These are phyloP conservation scores for Conistra vaccinii DNA, from an alignment of 2,888 invertebrate species.

Conservation along the genomic window DNA sequence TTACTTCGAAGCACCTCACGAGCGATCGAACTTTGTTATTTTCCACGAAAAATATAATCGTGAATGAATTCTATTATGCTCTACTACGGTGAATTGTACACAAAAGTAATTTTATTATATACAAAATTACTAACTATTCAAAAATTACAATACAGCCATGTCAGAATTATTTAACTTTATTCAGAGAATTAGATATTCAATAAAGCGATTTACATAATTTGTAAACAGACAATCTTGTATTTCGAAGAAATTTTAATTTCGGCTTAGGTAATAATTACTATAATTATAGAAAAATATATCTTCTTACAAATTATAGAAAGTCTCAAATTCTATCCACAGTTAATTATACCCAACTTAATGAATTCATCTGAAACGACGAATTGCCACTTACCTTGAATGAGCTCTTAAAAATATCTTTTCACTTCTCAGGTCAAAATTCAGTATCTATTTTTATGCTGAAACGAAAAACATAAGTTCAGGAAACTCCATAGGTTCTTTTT, in stretches of 20 bases:
- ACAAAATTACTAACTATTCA: slow-evolving; percentile 27
- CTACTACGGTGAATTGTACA: background rate
- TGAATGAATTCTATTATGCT: slow-evolving; percentile 3
- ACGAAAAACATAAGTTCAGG: slow-evolving; percentile 31
- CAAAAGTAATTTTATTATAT: slow-evolving; percentile 11
- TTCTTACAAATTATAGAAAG: slow-evolving; percentile 17
- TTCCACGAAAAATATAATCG: background rate
- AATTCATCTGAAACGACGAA: slow-evolving; percentile 36
- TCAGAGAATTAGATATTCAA: slow-evolving; percentile 18
- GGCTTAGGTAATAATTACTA: slow-evolving; percentile 16
- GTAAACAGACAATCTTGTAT: background rate
- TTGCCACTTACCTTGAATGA: slow-evolving; percentile 18
- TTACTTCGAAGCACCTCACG: slow-evolving; percentile 30
- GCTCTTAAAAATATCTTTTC: slow-evolving; percentile 23
- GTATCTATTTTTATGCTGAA: background rate
- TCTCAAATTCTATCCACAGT: slow-evolving; percentile 24
- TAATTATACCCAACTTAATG: slow-evolving; percentile 34
- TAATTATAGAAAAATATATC: slow-evolving; percentile 39
- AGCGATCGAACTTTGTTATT: slow-evolving; percentile 11
- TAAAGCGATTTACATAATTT: slow-evolving; percentile 10
- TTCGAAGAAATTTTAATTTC: slow-evolving; percentile 14
- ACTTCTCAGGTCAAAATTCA: slow-evolving; percentile 6
- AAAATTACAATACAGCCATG: slow-evolving; percentile 3
- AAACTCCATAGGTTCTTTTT: slow-evolving; percentile 26
- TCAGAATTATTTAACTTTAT: background rate